phyloP scores from a whole-genome alignment of 92 coral and sea anemone species.

The Paramuricea clavata region DNA sequence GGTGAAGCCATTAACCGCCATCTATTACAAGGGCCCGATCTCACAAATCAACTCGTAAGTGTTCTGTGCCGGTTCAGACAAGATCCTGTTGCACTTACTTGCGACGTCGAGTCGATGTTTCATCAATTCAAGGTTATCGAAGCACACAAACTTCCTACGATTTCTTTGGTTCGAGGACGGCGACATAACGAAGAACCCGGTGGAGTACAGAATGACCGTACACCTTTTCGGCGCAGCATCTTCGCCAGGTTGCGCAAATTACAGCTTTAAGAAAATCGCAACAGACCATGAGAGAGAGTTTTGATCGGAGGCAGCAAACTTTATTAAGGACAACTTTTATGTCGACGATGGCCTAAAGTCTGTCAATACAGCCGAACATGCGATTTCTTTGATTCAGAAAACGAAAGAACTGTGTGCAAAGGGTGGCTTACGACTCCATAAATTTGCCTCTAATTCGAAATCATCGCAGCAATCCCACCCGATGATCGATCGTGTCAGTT shows the following conservation, averaged over 20 bases:
- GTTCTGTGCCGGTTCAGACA: slow-evolving; percentile 59
- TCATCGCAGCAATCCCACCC: slow-evolving; percentile 27
- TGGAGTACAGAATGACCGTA: slow-evolving; percentile 53
- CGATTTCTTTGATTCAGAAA: slow-evolving; percentile 36
- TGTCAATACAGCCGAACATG: slow-evolving; percentile 40
- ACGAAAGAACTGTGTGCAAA: slow-evolving; percentile 53
- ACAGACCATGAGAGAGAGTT: slow-evolving; percentile 34
- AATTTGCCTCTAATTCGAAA: slow-evolving; percentile 52
- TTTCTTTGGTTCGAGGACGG: slow-evolving; percentile 55
- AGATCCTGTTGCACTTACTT: slow-evolving; percentile 53
- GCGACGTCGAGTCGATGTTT: slow-evolving; percentile 61
- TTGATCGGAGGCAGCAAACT: slow-evolving; percentile 45
- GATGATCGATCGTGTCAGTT: slow-evolving; percentile 48
- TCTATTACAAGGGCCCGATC: slow-evolving; percentile 60
- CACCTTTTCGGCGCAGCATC: slow-evolving; percentile 65
- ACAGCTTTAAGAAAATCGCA: slow-evolving; percentile 51
- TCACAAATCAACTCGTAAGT: slow-evolving; percentile 50
- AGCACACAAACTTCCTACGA: slow-evolving; percentile 17
- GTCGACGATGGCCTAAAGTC: slow-evolving; percentile 72
- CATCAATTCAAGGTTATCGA: slow-evolving; percentile 49
- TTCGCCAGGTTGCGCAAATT: slow-evolving; percentile 63
- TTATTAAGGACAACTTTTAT: slow-evolving; percentile 53
- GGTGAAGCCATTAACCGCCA: slow-evolving; percentile 43
- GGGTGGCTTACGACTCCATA: slow-evolving; percentile 70
- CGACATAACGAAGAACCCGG: slow-evolving; percentile 15